Evolutionary conservation across 2,797 vertebrate species (phyloP).

Genomic region (Loris lydekkerianus): DNA sequence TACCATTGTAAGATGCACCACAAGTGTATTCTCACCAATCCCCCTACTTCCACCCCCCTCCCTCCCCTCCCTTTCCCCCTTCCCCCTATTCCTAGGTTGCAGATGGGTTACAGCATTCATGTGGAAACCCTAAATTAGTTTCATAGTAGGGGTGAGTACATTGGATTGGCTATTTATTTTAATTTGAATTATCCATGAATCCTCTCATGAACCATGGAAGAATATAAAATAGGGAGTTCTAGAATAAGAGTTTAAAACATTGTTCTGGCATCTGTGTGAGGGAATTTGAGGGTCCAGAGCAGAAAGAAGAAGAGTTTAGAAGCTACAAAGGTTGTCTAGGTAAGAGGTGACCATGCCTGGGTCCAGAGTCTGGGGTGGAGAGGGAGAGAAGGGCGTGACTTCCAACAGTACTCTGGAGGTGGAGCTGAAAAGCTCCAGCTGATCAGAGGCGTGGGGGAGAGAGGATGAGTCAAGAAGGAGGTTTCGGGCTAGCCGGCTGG

Average conservation of each 20-base stretch:
- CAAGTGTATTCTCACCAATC: too few relatives aligned
- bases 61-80: too few relatives aligned
- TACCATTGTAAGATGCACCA: too few relatives aligned
- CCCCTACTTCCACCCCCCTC: too few relatives aligned
- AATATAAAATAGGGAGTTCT: conserved; percentile 4
- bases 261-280: background rate
- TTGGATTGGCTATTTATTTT: too few relatives aligned
- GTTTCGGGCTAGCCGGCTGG: background rate
- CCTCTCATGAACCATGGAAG: background rate
- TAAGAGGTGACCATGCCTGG: background rate
- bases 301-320: background rate
- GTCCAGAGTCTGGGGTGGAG: background rate
- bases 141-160: too few relatives aligned
- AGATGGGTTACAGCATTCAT: too few relatives aligned
- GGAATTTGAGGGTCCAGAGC: background rate
- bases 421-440: background rate
- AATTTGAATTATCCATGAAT: too few relatives aligned
- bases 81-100: too few relatives aligned
- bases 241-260: background rate
- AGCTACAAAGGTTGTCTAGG: background rate
- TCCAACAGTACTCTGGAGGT: background rate
- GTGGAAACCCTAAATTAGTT: too few relatives aligned
- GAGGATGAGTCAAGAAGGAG: background rate
- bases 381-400: background rate
- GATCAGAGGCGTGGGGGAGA: background rate